Conservation (phyloP, 1,140 invertebrate genomes). For the Drosophila pallidifrons region DNA sequence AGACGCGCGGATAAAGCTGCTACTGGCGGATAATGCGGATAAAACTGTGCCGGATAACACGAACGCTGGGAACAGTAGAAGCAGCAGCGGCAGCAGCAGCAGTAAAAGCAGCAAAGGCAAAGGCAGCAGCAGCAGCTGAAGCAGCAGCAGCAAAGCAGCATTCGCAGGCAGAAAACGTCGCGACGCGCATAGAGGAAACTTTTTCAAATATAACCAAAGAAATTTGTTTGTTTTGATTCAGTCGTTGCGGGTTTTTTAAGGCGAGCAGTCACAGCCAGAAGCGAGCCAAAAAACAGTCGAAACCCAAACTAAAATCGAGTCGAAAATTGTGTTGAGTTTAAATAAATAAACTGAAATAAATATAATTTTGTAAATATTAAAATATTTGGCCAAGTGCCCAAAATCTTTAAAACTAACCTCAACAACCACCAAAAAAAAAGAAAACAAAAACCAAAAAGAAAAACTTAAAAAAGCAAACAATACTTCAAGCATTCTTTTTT, state of each 20-base stretch:
- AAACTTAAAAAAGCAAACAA: constrained; percentile 2
- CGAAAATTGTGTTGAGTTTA: constrained; percentile 2
- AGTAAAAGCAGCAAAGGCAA: constrained; percentile 10
- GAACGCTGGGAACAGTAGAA: constrained; percentile 57
- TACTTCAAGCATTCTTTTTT: neutral
- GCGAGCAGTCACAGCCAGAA: constrained; percentile 58
- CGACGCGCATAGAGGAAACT: constrained; percentile 38
- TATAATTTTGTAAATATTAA: constrained; percentile 17
- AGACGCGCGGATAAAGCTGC: constrained; percentile 64
- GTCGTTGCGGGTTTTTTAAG: constrained; percentile 83
- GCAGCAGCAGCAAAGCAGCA: constrained; percentile 18
- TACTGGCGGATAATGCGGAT: constrained; percentile 42
- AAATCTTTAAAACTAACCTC: neutral
- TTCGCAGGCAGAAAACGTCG: constrained; percentile 25
- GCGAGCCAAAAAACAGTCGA: constrained; percentile 11
- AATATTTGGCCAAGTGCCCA: constrained; percentile 26
- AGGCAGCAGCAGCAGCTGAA: constrained; percentile 7
- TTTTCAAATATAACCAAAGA: constrained; percentile 82
- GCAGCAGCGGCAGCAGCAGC: constrained; percentile 1
- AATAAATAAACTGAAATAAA: constrained; percentile 30
- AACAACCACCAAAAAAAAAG: constrained; percentile 3
- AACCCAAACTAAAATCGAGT: neutral
- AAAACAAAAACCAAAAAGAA: neutral
- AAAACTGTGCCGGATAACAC: constrained; percentile 27
- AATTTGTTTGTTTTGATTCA: constrained; percentile 84